These are phyloP conservation scores for Diadophis punctatus DNA, from an alignment of 2,113 vertebrate species.

Conservation along the genomic window DNA sequence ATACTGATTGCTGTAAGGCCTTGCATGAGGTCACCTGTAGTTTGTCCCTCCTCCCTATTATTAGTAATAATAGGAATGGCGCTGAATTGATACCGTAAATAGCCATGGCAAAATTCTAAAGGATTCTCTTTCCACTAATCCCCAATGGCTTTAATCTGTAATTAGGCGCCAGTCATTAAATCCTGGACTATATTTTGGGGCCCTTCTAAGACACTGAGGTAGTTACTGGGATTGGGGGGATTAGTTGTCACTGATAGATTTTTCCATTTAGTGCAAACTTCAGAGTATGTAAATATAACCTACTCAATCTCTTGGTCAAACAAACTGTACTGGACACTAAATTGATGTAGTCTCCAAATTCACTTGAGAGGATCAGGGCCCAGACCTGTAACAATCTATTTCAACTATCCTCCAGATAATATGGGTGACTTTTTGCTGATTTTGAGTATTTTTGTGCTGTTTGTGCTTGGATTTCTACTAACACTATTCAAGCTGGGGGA, in stretches of 20 bases:
- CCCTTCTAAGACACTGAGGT: background rate
- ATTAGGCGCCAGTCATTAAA: background rate
- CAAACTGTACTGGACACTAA: background rate
- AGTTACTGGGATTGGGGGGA: background rate
- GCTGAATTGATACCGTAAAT: background rate
- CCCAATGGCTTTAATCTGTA: background rate
- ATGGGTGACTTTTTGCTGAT: no score
- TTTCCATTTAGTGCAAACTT: background rate
- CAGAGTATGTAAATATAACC: background rate
- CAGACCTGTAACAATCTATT: background rate
- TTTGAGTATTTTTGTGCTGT: background rate
- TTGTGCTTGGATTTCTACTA: background rate
- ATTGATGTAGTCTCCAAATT: background rate
- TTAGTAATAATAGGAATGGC: background rate
- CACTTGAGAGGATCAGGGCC: no score
- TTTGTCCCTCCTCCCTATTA: background rate
- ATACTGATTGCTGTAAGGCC: background rate
- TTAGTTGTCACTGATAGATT: background rate
- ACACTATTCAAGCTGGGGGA: background rate
- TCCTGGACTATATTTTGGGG: background rate
- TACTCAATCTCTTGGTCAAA: background rate
- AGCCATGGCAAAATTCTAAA: background rate
- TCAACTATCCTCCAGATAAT: background rate
- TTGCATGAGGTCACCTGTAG: background rate
- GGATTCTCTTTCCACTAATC: background rate